Evolutionary conservation across 1,140 invertebrate genomes (phyloP), one percentile per base, ranked within the genome.

Genomic region (Drosophila obscura): DNA sequence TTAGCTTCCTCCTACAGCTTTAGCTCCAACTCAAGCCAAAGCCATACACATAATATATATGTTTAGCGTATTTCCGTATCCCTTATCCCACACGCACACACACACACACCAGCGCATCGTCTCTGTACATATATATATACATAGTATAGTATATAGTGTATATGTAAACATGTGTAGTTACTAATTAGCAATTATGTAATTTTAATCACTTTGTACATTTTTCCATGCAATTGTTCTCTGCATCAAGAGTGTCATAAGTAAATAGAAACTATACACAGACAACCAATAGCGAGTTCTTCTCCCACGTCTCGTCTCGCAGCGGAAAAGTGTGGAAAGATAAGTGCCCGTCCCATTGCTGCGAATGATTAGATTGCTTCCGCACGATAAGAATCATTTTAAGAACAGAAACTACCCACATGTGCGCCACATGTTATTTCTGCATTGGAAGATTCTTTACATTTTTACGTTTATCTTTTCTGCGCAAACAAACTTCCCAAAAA

Each of bases 1-100:
- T 77, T 94, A 93, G 83, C 57, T 31, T 67, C 65, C 26, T 28
- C 35, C 0, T 11, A 39, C 35, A 39, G 64, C 57, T 65, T 68
- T 68, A 69, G 66, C 49, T 69, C 64, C 67, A 69, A 56, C 71
- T 55, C 76, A 76, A 75, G 73, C 73, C 72, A 76, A 76, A 76
- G 73, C 73, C 72, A 76, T 76, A 76, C 59, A 50, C 11, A 58
- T 46, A 45, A 22, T 46, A 22, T 60, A 60, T 44, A 75, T 67
- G 53, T 46, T 72, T 39, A 59, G 28, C 43, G 31, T 64, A 56
- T 65, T 64, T 9, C 35, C 28, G 50, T 62, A 48, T 16, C 28
- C 31, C 22, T 1, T 19, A 19, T 19, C 45, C 61, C 16, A 15
- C 44, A 35, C 48, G 46, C 26, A 35, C 48, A 52, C 26, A 16